Base-by-base conservation (phyloP, 2,888 invertebrate genomes). In the Torymus aiolomorphi region DNA sequence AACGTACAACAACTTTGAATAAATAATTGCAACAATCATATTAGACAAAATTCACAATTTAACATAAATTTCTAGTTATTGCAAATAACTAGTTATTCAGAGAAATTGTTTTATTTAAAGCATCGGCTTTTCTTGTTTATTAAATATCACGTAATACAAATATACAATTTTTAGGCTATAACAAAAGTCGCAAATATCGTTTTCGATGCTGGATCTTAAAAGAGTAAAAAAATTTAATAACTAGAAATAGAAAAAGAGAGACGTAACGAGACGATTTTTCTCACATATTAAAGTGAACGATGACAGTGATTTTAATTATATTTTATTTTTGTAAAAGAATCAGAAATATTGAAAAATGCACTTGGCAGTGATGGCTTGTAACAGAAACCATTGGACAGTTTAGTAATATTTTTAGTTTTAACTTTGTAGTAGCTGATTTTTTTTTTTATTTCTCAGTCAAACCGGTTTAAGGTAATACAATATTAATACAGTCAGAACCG, bases 81-180 rank as follows among this genome's bases (percentile, higher is more conserved):
- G 31, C 31, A 42, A 49, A 57, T 13, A 18, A 59, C 12, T 57
- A 8, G 12, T 31, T 14, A 16, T 57, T 75, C 63, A 79, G 71
- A 71, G 72, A 75, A 79, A 74, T 51, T 71, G 57, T 75, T 59
- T 73, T 78, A 56, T 54, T 49, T 12, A 14, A 54, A 18, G 56
- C 54, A 75, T 70, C 51, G 31, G 3, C 65, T 66, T 57, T 16
- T 5, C 20, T 67, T 61, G 54, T 63, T 13, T 56, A 56, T 71
- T 75, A 74, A 70, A 75, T 75, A 74, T 74, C 57, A 79, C 59
- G 70, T 54, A 79, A 79, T 71, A 75, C 42, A 69, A 66, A 67
- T 69, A 70, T 74, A 69, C 62, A 74, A 74, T 74, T 78, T 66
- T 72, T 24, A 71, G 74, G 18, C 59, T 69, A 59, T 70, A 79